Conservation (phyloP, 2,888 invertebrate species). For the Lepetodrilus schrolli region DNA sequence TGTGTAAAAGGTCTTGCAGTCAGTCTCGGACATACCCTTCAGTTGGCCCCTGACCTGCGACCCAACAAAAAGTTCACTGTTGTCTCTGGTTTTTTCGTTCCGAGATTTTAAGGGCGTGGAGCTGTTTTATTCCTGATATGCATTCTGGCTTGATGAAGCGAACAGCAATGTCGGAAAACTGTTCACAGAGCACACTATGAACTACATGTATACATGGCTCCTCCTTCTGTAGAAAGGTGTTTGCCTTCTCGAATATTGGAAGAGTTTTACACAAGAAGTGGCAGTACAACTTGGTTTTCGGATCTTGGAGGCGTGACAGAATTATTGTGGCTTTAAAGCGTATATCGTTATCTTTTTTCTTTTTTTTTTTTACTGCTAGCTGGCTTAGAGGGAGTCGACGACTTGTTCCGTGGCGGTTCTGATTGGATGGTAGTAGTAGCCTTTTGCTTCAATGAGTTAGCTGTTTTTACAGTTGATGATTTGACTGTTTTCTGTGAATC, state of each 20-base stretch:
- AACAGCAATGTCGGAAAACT: not conserved
- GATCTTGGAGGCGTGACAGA: not conserved
- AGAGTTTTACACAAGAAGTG: conserved; percentile 14
- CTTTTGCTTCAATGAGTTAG: too few relatives aligned
- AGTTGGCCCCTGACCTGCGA: not conserved
- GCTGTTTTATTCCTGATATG: not conserved
- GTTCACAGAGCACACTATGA: not conserved
- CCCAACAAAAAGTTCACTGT: conserved; percentile 19
- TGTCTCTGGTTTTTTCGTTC: not conserved
- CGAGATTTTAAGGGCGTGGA: too few relatives aligned
- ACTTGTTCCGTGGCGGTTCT: too few relatives aligned
- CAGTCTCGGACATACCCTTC: not conserved
- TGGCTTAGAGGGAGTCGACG: too few relatives aligned
- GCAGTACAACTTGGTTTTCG: conserved; percentile 11
- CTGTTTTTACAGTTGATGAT: too few relatives aligned
- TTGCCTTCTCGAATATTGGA: conserved; percentile 29
- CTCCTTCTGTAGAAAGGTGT: conserved; percentile 28
- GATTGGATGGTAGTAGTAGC: too few relatives aligned
- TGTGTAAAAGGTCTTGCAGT: conserved; percentile 12
- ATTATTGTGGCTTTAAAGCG: not conserved
- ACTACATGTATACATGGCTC: conserved; percentile 24
- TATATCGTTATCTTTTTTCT: too few relatives aligned
- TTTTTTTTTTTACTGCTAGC: too few relatives aligned
- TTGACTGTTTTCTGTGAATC: too few relatives aligned
- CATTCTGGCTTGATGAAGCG: conserved; percentile 33